These are phyloP conservation scores for Biston stratarius DNA, from an alignment of 2,888 invertebrate species.

Conservation along the genomic window DNA sequence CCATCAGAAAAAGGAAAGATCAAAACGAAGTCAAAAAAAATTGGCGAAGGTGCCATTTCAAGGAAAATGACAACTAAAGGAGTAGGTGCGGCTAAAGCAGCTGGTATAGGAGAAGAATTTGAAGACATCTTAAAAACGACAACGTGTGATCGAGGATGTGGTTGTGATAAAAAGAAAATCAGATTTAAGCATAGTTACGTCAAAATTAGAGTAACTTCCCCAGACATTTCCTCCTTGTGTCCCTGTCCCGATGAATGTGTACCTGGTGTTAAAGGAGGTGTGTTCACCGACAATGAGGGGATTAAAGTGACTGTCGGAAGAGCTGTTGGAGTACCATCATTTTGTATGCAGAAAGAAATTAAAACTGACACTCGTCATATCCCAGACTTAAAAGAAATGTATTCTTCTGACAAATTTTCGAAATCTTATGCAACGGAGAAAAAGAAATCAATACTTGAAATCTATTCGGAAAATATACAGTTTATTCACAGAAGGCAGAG, in stretches of 20 bases:
- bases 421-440: constrained; percentile 4
- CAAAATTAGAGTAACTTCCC: constrained; percentile 72
- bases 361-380: background rate
- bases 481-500: constrained; percentile 6
- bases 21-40: constrained; percentile 56
- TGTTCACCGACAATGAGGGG: constrained; percentile 69
- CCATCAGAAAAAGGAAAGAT: constrained; percentile 59
- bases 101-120: constrained; percentile 58
- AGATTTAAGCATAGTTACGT: constrained; percentile 74
- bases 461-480: background rate
- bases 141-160: constrained; percentile 69
- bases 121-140: constrained; percentile 67
- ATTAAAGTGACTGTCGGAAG: constrained; percentile 72
- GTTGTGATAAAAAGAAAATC: constrained; percentile 74
- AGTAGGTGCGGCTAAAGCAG: constrained; percentile 36
- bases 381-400: constrained; percentile 11
- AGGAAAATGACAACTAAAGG: constrained; percentile 49
- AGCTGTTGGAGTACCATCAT: constrained; percentile 57
- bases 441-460: constrained; percentile 6
- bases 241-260: constrained; percentile 70
- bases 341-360: constrained; percentile 42
- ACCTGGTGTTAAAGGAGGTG: constrained; percentile 65
- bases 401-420: background rate
- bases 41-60: constrained; percentile 41
- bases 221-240: constrained; percentile 69